phyloP scores from a whole-genome alignment of 2,797 vertebrate species.

The Luscinia megarhynchos region DNA sequence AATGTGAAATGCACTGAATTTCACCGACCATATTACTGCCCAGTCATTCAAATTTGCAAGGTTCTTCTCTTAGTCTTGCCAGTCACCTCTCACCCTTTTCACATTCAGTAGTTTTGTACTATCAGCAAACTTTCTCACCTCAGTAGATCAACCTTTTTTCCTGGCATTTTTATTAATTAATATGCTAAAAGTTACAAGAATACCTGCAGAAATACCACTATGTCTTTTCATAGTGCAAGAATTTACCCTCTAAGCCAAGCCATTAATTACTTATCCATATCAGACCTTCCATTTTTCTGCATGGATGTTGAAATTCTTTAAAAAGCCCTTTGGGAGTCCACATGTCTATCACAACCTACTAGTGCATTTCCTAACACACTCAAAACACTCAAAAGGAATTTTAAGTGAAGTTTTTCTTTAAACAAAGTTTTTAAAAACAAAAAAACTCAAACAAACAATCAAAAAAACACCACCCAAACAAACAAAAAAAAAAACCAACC shows the following conservation, averaged over 20 bases:
- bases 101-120: not conserved
- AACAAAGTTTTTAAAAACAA: not conserved
- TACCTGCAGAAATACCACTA: not conserved
- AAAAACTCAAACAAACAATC: too few relatives aligned
- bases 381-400: not conserved
- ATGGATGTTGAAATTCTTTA: not conserved
- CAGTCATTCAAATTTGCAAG: not conserved
- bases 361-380: not conserved
- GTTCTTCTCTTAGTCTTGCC: not conserved
- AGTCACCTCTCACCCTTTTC: not conserved
- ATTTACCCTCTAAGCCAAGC: not conserved
- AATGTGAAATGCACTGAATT: not conserved
- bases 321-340: not conserved
- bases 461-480: too few relatives aligned
- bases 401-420: not conserved
- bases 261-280: not conserved
- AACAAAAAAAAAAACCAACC: too few relatives aligned
- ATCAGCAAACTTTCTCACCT: not conserved
- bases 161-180: not conserved
- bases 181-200: not conserved
- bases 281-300: not conserved
- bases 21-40: not conserved
- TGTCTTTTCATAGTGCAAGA: not conserved
- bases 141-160: not conserved
- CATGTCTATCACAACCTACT: not conserved